Evolutionary conservation across 2,113 vertebrate genomes (phyloP), one percentile per base, ranked within the genome.

Genomic region (Pteruthius melanotis): DNA sequence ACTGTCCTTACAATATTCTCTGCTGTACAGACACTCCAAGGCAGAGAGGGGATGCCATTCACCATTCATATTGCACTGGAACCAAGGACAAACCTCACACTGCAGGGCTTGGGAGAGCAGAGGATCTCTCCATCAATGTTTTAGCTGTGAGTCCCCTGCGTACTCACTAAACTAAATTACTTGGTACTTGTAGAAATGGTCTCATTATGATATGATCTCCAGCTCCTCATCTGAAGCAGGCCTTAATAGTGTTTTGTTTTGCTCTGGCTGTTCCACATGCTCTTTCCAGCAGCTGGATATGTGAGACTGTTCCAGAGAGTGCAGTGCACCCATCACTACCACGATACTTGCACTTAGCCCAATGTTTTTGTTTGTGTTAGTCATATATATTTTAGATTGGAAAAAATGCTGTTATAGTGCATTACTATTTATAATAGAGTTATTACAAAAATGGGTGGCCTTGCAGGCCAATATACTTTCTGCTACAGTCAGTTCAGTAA

Each of bases 41-140:
- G 42, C 1, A 3, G 21, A 65, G 75, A 24, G 17, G 7, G 4
- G 2, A 42, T 83, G 27, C 26, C 7, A 1, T 59, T 82, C 3
- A 4, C 47, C 47, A 13, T 45, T 82, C 39, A 3, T 1, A 2
- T 12, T 49, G 45, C 44, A 12, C 0, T 0, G 42, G 63, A 76
- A 2, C 15, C 11, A 42, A 33, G 66, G 18, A 8, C 35, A 57
- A 80, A 7, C 3, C 16, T 8, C 9, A 11, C 5, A 1, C 10
- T 20, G 21, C 12, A 42, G 83, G 49, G 33, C n/a, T 47, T 77
- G 42, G 44, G 57, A 79, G 49, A 68, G 39, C 21, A 47, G 56
- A 56, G 15, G 7, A 21, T 61, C n/a, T 65, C 30, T 87, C 28
- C 23, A 0, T 75, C 37, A 33, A 0, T n/a, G 27, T 60, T 42